Evolutionary conservation across 2,797 vertebrate genomes (phyloP).

Genomic region (Falco naumanni): DNA sequence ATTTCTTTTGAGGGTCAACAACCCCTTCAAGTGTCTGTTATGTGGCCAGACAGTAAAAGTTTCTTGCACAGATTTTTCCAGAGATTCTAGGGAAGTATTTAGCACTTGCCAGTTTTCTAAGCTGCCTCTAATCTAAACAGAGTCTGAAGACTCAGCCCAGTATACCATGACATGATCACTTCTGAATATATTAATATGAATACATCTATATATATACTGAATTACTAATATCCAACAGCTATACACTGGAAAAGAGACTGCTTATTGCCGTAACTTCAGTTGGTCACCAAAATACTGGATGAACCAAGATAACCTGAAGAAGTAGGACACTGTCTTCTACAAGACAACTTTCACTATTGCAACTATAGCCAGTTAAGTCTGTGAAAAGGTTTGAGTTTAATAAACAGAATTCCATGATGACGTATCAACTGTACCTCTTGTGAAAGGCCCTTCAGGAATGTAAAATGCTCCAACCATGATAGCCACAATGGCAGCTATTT

Average conservation of each 20-base stretch:
- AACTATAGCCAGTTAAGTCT: not conserved
- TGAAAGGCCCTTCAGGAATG: slow-evolving; percentile 90
- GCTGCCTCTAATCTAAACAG: not conserved
- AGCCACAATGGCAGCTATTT: slow-evolving; percentile 86
- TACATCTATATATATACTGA: too few relatives aligned
- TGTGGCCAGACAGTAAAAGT: not conserved
- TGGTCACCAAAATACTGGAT: not conserved
- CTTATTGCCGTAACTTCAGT: not conserved
- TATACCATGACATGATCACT: too few relatives aligned
- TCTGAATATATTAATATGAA: not conserved
- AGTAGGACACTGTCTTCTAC: not conserved
- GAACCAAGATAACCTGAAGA: not conserved
- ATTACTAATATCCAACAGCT: not conserved
- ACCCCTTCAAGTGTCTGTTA: not conserved
- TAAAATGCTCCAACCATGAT: slow-evolving; percentile 92
- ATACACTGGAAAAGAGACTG: not conserved
- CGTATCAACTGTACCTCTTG: slow-evolving; percentile 73
- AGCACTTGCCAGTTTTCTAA: not conserved
- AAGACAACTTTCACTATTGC: not conserved
- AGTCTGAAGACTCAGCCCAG: not conserved
- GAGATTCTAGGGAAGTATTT: not conserved
- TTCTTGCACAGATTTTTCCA: not conserved
- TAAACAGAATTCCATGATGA: not conserved
- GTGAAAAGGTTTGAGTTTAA: not conserved
- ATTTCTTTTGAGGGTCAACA: not conserved